Evolutionary conservation across 2,888 invertebrate genomes (phyloP), one percentile per base, ranked within the genome.

Genomic region (Caenorhabditis zanzibari): DNA sequence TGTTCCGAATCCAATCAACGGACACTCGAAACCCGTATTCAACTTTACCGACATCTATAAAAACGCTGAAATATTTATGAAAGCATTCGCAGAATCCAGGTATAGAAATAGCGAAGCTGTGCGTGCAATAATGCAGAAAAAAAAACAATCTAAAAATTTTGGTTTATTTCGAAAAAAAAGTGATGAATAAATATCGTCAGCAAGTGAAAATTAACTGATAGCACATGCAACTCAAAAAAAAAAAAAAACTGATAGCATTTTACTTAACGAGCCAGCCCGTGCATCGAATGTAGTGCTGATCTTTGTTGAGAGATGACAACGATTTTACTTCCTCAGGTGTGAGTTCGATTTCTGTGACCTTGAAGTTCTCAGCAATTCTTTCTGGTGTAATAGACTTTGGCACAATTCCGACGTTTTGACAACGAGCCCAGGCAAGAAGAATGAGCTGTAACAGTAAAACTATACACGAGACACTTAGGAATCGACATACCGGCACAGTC

Each of bases 351-450:
- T 77, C 66, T 38, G 74, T 74, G 10, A 85, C 89, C 52, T 88
- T 85, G 75, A 90, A 90, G 77, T 92, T 92, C 12, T 87, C 86
- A 14, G 64, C 61, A 38, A 92, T 89, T 74, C 92, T 84, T 7
- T 81, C 72, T 0, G 90, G 90, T 49, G 86, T 88, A 19, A 87
- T 84, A n/a, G 91, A 91, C 72, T 92, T 92, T 9, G 92, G 92
- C 26, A 91, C 88, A 69, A 92, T 90, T 75, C 90, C 95, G 83
- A 96, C 94, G 75, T 94, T 94, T 91, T 95, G 95, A 91, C 96
- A 95, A 14, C 95, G 90, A 2, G 95, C 95, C 96, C 96, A 96
- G 58, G 94, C 94, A 14, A 96, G 93, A 10, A 96, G 92, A 59
- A 90, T 54, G 10, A 88, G 81, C 88, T 89, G 63, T 56, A 88